phyloP scores from a whole-genome alignment of 2,888 invertebrate species.

The Bombylius major region DNA sequence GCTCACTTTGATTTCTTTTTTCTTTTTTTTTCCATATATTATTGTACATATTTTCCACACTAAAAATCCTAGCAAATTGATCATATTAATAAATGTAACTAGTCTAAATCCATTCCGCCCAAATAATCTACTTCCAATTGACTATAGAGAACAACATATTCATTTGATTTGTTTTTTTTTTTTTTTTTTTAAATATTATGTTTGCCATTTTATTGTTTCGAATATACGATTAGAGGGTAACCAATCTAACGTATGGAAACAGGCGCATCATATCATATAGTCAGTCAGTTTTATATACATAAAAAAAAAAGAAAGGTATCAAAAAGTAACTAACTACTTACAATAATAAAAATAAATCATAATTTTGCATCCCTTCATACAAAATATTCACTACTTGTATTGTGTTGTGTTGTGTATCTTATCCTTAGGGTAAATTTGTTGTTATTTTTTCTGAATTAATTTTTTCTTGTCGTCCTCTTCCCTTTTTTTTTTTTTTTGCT shows the following conservation, averaged over 20 bases:
- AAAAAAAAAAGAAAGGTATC: slow-evolving; percentile 18
- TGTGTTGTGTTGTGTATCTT: slow-evolving; percentile 10
- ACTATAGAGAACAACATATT: slow-evolving; percentile 7
- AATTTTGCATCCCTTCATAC: slow-evolving; percentile 7
- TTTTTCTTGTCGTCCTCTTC: too few species aligned
- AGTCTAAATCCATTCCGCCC: slow-evolving; percentile 34
- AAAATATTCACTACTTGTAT: slow-evolving; percentile 6
- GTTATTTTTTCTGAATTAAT: too few species aligned
- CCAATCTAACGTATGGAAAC: neutral
- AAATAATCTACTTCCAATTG: slow-evolving; percentile 29
- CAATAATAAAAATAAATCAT: slow-evolving; percentile 16
- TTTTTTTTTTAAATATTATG: neutral
- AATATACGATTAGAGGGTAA: slow-evolving; percentile 6
- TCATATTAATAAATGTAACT: slow-evolving; percentile 38
- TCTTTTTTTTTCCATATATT: too few species aligned
- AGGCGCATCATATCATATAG: too few species aligned
- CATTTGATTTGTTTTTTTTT: too few species aligned
- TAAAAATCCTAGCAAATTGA: slow-evolving; percentile 36
- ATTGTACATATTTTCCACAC: neutral
- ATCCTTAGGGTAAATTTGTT: too few species aligned
- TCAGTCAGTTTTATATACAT: too few species aligned
- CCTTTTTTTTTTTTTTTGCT: too few species aligned
- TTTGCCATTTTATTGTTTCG: slow-evolving; percentile 6
- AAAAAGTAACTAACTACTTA: slow-evolving; percentile 13
- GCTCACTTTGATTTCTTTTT: neutral